Base-by-base conservation (phyloP, 2,888 invertebrate genomes). In the Polietes domitor region DNA sequence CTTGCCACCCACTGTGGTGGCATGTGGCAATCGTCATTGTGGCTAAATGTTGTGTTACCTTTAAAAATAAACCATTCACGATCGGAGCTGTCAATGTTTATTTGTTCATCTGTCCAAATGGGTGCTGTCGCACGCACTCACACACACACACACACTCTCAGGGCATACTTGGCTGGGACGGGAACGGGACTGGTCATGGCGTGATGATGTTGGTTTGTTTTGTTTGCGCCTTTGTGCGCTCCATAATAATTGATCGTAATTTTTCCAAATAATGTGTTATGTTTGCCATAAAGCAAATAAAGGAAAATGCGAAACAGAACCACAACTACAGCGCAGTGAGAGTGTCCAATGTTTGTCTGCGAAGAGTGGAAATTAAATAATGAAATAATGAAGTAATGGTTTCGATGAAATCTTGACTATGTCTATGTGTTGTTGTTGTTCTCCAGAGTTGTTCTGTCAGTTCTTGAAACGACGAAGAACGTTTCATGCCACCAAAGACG, bases 81-180 rank as follows among this genome's bases (percentile, higher is more conserved):
- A 79, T 77, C 73, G 32, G 19, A 76, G 70, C 81, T 85, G 84
- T 79, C 84, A 82, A 85, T 85, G 81, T 79, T 85, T 85, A 73
- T 76, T 77, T 84, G 47, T 74, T 77, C 58, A 47, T 41, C 21
- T 77, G 21, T 53, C 7, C 68, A 63, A 81, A 55, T 77, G 71
- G 63, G 2, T 41, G 19, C 17, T n/a, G n/a, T n/a, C n/a, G n/a
- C n/a, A n/a, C n/a, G n/a, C n/a, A n/a, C n/a, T n/a, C n/a, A 41
- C 19, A 65, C 19, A 65, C n/a, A 65, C n/a, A 41, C 1, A n/a
- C n/a, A 61, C n/a, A 61, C 61, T 61, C 28, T 9, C 32, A 6
- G n/a, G 10, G 24, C n/a, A 32, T 32, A 15, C 47, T n/a, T 61
- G 6, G 21, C 9, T 4, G 15, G 50, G n/a, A 7, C 21, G 5